Conservation (phyloP, 2,888 invertebrate species). For the Rambutsinella grinnellia region DNA sequence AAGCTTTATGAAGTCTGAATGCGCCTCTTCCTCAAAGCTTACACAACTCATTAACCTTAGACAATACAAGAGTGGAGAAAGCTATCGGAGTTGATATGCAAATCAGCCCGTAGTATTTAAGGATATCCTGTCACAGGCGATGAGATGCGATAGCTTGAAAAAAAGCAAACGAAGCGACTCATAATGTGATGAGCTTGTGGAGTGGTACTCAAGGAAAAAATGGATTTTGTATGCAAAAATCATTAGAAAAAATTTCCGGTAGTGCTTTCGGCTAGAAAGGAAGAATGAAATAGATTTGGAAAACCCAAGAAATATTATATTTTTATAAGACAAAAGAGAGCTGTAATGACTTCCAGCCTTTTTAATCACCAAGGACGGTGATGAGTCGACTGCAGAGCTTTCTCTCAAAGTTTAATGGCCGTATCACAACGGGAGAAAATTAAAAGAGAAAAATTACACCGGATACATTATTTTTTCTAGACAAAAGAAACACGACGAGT, state of each 20-base stretch:
- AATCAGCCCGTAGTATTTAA: constrained; percentile 22
- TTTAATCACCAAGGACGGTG: constrained; percentile 13
- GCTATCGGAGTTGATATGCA: constrained; percentile 26
- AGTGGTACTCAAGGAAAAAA: constrained; percentile 13
- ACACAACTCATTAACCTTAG: constrained; percentile 55
- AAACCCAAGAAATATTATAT: constrained; percentile 11
- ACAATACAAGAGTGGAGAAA: constrained; percentile 25
- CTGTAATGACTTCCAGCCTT: neutral
- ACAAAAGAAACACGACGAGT: neutral
- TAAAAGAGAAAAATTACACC: constrained; percentile 19
- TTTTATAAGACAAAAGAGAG: constrained; percentile 20
- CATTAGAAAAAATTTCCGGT: constrained; percentile 37
- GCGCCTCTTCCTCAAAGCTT: constrained; percentile 41
- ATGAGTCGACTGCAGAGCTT: neutral
- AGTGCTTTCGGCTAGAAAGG: no score
- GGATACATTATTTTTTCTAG: constrained; percentile 22
- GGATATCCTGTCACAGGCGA: constrained; percentile 9
- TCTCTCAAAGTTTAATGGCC: constrained; percentile 5
- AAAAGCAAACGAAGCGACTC: no score
- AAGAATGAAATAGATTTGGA: constrained; percentile 50
- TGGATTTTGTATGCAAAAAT: constrained; percentile 37
- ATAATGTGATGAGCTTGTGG: no score
- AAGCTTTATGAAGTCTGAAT: neutral
- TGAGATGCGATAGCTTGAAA: no score
- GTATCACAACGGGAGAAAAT: neutral